Conservation (phyloP, 2,797 vertebrate species). For the Anabacerthia variegaticeps region DNA sequence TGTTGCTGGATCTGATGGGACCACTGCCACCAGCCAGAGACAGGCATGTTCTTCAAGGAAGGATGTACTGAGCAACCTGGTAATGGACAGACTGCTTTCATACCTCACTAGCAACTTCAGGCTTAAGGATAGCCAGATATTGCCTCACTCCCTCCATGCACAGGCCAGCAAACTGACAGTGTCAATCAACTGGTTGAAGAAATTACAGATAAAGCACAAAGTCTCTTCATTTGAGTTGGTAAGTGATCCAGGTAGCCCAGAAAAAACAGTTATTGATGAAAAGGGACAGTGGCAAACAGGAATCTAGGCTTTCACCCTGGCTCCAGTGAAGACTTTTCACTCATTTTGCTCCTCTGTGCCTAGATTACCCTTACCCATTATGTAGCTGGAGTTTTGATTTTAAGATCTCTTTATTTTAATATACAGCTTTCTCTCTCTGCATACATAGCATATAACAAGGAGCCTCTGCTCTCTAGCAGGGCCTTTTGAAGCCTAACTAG, state of each 20-base stretch:
- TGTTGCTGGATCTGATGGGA: neutral
- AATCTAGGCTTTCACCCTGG: neutral
- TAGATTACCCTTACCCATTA: neutral
- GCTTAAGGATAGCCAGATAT: neutral
- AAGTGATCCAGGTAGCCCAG: neutral
- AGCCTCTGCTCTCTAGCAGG: neutral
- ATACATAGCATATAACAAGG: neutral
- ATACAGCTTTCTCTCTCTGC: neutral
- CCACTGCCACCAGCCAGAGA: neutral
- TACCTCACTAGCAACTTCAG: accelerated
- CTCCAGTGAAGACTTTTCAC: neutral
- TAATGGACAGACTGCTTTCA: neutral
- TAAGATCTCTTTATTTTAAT: neutral
- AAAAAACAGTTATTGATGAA: neutral
- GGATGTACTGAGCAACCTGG: neutral
- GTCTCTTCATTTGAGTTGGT: neutral
- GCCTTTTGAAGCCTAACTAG: neutral
- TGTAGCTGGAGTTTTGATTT: neutral
- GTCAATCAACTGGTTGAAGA: neutral
- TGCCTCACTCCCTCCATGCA: neutral
- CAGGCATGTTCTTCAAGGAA: neutral
- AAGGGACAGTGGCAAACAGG: neutral
- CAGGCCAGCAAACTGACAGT: neutral
- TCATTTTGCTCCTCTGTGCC: neutral
- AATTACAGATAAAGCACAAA: neutral